These are phyloP conservation scores for Desmodus rotundus DNA, from an alignment of 2,113 vertebrate genomes.

Conservation along the genomic window DNA sequence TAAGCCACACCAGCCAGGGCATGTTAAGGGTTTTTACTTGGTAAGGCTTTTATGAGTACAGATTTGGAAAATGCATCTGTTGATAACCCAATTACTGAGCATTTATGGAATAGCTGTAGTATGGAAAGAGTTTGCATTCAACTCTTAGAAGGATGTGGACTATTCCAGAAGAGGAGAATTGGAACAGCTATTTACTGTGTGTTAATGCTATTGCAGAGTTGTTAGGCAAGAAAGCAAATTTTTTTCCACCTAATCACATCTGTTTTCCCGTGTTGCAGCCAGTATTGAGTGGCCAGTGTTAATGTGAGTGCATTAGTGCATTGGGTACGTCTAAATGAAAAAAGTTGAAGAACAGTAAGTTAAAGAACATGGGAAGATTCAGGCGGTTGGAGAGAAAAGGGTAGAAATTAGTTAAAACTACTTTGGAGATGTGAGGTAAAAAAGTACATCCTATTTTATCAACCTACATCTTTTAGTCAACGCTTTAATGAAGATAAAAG, in stretches of 20 bases:
- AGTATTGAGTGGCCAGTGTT: neutral
- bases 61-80: neutral
- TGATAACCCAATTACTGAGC: neutral
- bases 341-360: neutral
- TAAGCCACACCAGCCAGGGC: too few species aligned
- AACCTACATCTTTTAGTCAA: neutral
- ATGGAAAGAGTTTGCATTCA: neutral
- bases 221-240: neutral
- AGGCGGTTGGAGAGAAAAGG: neutral
- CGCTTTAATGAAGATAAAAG: slow-evolving; percentile 17
- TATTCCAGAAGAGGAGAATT: slow-evolving; percentile 12
- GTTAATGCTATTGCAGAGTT: neutral
- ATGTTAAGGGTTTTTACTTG: neutral
- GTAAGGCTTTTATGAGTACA: neutral
- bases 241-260: neutral
- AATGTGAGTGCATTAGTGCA: neutral
- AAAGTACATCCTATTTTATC: neutral
- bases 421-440: neutral
- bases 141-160: neutral
- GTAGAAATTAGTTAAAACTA: neutral
- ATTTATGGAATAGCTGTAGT: neutral
- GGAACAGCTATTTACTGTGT: neutral
- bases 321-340: neutral
- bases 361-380: neutral
- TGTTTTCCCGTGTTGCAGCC: neutral